A percentile compares a stretch with the other conserved stretches of the same genome.
Conservation (phyloP, 1,140 invertebrate species). For the Aphelenchoides fujianensis region DNA sequence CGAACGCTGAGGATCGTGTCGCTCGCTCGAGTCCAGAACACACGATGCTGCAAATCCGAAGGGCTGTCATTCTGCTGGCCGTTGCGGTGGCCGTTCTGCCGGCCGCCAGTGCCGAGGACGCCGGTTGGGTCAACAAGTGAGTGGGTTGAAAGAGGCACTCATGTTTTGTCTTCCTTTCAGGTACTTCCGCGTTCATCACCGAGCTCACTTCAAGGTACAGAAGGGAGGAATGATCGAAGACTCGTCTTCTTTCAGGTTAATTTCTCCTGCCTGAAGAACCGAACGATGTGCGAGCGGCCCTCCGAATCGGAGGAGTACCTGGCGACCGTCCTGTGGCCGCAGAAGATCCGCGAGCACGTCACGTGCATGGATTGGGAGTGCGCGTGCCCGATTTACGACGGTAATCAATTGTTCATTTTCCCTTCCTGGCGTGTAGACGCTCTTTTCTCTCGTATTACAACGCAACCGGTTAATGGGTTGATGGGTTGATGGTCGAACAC, state of each 20-base stretch:
- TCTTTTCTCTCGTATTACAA: conserved; percentile 28
- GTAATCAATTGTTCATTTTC: too few relatives aligned
- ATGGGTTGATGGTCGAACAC: too few relatives aligned
- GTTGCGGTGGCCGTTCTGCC: background rate
- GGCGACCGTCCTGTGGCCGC: conserved; percentile 37
- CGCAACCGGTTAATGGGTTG: conserved; percentile 1
- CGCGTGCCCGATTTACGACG: conserved; percentile 49
- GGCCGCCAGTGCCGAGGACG: background rate
- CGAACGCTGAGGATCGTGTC: too few relatives aligned
- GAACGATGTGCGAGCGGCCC: background rate
- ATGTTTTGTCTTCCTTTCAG: background rate
- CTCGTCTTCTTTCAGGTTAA: too few relatives aligned
- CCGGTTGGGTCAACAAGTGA: background rate
- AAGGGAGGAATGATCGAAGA: background rate
- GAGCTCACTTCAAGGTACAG: background rate
- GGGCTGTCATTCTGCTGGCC: background rate
- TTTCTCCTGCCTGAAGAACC: background rate
- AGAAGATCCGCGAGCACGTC: conserved; percentile 36
- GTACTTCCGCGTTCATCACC: conserved; percentile 19
- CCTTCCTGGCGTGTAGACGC: too few relatives aligned
- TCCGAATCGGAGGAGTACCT: too few relatives aligned
- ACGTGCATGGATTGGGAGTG: conserved; percentile 54
- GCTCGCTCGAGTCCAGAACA: too few relatives aligned
- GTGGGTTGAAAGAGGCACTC: background rate
- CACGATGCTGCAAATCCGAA: background rate